Conservation (phyloP, 2,888 invertebrate species). For the Latrodectus elegans region DNA sequence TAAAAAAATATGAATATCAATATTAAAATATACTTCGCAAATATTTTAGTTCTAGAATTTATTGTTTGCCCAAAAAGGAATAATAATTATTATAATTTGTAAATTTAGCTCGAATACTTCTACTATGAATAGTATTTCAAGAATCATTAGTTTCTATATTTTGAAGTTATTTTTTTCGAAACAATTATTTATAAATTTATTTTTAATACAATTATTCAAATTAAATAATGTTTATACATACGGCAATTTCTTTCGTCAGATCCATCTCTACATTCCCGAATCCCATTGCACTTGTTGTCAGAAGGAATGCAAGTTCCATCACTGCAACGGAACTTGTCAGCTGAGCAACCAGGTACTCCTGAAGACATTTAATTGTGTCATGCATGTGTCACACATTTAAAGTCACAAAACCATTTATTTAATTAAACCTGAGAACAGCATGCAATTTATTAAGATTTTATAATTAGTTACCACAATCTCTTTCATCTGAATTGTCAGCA, state of each 20-base stretch:
- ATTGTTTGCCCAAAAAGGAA: no score
- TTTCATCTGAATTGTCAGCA: constrained; percentile 80
- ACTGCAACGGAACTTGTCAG: constrained; percentile 80
- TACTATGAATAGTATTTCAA: no score
- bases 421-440: not conserved
- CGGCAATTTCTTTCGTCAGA: constrained; percentile 72
- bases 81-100: no score
- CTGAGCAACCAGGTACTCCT: constrained; percentile 75
- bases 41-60: no score
- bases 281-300: constrained; percentile 75
- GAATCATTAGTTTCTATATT: no score
- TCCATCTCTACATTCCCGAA: constrained; percentile 65
- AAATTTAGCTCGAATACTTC: no score
- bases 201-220: not conserved
- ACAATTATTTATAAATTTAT: no score
- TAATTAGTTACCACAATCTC: constrained; percentile 74
- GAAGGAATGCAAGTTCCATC: constrained; percentile 80
- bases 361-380: not conserved
- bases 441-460: not conserved
- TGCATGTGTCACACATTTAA: no score
- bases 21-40: no score
- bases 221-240: constrained; percentile 44
- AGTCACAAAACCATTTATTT: not conserved
- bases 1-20: no score
- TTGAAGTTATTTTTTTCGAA: no score